phyloP scores from a whole-genome alignment of 1,140 invertebrate species.

The Ceratoteleas bidentatus region DNA sequence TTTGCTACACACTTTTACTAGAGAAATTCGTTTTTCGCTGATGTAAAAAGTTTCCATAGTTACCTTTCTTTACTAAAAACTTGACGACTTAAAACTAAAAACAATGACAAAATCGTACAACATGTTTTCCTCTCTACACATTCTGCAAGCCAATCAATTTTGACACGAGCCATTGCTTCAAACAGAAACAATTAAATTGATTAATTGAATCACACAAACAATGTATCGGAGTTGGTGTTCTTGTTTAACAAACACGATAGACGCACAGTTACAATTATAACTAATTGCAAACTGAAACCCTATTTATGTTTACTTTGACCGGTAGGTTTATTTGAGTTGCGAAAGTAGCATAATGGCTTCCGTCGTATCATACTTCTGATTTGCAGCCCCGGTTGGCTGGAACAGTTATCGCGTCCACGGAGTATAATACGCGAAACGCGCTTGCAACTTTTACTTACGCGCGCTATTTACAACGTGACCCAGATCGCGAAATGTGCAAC shows the following conservation, averaged over 20 bases:
- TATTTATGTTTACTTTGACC: conserved; percentile 44
- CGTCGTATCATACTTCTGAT: conserved; percentile 31
- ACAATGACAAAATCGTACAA: too few relatives aligned
- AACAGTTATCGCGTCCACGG: conserved; percentile 22
- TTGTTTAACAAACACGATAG: conserved; percentile 28
- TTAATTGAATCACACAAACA: conserved; percentile 19
- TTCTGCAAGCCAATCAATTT: too few relatives aligned
- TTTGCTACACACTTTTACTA: too few relatives aligned
- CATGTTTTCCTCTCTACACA: too few relatives aligned
- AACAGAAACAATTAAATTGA: conserved; percentile 19
- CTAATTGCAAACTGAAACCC: conserved; percentile 34
- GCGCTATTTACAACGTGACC: conserved; percentile 30
- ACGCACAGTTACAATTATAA: conserved; percentile 25
- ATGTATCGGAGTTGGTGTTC: conserved; percentile 13
- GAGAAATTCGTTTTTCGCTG: too few relatives aligned
- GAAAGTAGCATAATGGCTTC: conserved; percentile 44
- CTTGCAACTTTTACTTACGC: conserved; percentile 42
- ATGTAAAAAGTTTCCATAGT: too few relatives aligned
- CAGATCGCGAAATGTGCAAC: conserved; percentile 37
- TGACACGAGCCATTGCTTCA: background rate
- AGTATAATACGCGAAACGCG: conserved; percentile 33
- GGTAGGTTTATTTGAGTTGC: conserved; percentile 44
- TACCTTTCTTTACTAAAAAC: too few relatives aligned
- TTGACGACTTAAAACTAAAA: too few relatives aligned
- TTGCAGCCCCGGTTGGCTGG: conserved; percentile 8